These are phyloP conservation scores for Nesospiza acunhae DNA, from an alignment of 2,113 vertebrate species.

Conservation along the genomic window DNA sequence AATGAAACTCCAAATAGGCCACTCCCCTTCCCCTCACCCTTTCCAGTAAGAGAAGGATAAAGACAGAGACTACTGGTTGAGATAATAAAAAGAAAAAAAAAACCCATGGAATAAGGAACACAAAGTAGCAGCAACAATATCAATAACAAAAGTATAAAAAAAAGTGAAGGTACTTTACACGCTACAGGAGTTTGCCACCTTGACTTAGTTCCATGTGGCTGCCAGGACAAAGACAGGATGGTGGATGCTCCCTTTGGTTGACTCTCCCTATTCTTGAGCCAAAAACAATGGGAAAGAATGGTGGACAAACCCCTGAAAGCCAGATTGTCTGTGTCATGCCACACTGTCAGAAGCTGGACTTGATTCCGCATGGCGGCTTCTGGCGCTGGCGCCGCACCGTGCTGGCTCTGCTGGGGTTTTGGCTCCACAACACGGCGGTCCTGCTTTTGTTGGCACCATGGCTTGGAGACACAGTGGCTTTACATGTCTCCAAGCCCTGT, in stretches of 20 bases:
- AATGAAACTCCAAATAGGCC: background rate
- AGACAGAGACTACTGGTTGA: background rate
- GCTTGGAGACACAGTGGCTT: background rate
- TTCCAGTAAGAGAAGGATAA: background rate
- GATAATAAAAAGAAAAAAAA: background rate
- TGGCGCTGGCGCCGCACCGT: rapidly evolving
- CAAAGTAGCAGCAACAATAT: background rate
- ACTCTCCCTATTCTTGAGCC: background rate
- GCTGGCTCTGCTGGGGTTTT: background rate
- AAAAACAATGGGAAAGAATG: too few relatives aligned
- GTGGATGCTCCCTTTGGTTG: background rate
- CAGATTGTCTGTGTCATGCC: background rate
- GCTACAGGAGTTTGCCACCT: background rate
- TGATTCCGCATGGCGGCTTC: rapidly evolving
- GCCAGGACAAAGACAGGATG: background rate
- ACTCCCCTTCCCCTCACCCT: background rate
- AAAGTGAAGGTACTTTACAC: background rate
- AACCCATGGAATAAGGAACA: background rate
- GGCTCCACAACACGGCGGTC: rapidly evolving
- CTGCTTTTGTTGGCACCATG: rapidly evolving
- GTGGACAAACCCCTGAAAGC: background rate
- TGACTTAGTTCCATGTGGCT: background rate
- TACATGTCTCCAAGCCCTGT: rapidly evolving
- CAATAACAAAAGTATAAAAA: background rate
- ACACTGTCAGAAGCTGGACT: background rate